These are phyloP conservation scores for Paradisaea rubra DNA, from an alignment of 2,113 vertebrate species.

Conservation along the genomic window DNA sequence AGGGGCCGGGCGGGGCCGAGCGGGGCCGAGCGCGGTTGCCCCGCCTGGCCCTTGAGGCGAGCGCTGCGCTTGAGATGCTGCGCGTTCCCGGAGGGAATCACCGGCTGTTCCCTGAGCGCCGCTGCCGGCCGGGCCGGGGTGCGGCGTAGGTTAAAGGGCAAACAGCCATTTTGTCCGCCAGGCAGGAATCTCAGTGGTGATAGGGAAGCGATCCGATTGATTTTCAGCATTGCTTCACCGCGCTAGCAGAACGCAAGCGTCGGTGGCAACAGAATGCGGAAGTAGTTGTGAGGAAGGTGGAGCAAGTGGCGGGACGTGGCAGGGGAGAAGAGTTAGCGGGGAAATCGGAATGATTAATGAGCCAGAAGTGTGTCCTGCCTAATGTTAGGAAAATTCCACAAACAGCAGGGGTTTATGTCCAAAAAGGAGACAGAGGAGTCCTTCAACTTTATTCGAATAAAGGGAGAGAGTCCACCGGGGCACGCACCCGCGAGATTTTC, in stretches of 20 bases:
- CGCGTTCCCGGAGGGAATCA: accelerated
- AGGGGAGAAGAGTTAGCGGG: not conserved
- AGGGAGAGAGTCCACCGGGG: too few species aligned
- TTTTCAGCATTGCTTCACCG: too few species aligned
- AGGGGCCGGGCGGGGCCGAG: not conserved
- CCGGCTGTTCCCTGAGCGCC: accelerated
- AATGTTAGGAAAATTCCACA: not conserved
- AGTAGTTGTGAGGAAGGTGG: not conserved
- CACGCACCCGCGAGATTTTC: not conserved
- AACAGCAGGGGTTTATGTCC: not conserved
- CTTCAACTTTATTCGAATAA: not conserved
- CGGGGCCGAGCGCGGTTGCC: accelerated
- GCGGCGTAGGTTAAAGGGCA: accelerated
- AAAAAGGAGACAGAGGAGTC: not conserved
- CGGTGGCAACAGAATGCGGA: accelerated
- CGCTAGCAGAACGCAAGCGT: accelerated
- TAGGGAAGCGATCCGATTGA: accelerated
- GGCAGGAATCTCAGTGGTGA: accelerated
- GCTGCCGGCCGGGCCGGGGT: accelerated
- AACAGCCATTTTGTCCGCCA: not conserved
- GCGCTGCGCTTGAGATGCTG: accelerated
- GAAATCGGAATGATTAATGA: not conserved
- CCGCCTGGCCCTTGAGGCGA: accelerated
- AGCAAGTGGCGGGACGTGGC: accelerated
- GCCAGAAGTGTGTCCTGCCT: too few species aligned